These are phyloP conservation scores for Pangasius sanitwongsei DNA, from an alignment of 2,797 vertebrate genomes.

Conservation along the genomic window DNA sequence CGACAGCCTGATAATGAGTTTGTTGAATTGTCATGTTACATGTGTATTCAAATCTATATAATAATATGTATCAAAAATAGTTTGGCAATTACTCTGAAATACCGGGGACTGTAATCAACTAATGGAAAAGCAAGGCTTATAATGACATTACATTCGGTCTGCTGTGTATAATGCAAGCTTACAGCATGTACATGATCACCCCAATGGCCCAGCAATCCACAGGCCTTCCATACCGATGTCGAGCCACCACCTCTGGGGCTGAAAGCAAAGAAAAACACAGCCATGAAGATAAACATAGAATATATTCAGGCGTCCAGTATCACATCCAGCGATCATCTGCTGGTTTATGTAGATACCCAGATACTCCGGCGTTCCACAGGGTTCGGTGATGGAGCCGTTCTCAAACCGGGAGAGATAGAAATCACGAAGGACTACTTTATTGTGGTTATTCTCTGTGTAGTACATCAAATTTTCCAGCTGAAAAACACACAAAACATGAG, in stretches of 20 bases:
- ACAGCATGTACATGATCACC: slow-evolving; percentile 87
- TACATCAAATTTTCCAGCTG: slow-evolving; percentile 77
- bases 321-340: background rate
- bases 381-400: slow-evolving; percentile 86
- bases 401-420: slow-evolving; percentile 87
- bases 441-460: slow-evolving; percentile 80
- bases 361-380: slow-evolving; percentile 87
- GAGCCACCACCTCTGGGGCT: slow-evolving; percentile 87
- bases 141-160: background rate
- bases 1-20: slow-evolving; percentile 72
- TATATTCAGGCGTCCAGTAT: background rate
- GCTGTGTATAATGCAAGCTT: slow-evolving; percentile 63
- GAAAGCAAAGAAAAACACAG: slow-evolving; percentile 23
- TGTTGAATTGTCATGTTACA: background rate
- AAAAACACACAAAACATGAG: slow-evolving; percentile 28
- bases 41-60: background rate
- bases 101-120: background rate
- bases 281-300: background rate
- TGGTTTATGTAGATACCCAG: slow-evolving; percentile 70
- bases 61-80: background rate
- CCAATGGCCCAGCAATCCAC: slow-evolving; percentile 90
- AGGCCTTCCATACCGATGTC: slow-evolving; percentile 84
- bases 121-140: background rate
- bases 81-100: background rate
- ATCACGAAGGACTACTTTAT: slow-evolving; percentile 85